Base-by-base conservation (phyloP, 2,113 vertebrate species). In the Stigmatopora nigra region DNA sequence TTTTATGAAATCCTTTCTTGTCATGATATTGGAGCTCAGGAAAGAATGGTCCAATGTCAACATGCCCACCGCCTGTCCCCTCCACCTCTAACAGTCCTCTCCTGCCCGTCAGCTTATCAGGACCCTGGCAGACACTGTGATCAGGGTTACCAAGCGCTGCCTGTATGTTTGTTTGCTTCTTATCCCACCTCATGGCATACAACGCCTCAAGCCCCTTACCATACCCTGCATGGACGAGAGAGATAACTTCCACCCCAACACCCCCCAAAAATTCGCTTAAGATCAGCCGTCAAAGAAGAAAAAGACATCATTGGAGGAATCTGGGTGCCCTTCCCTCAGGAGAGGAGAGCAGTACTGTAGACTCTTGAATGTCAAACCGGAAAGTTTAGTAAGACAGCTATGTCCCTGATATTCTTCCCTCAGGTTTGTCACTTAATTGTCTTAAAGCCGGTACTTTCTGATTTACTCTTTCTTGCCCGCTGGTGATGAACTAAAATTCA, bases 61-160 rank as follows among this genome's bases (percentile, higher is more conserved):
- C 67, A 65, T 75, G 46, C 56, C 64, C 80, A 74, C 65, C 63
- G 25, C 61, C 36, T 59, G 49, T 72, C 72, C 76, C 62, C 77
- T 71, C 66, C 71, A 75, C 80, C 77, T 74, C 75, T 76, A 20
- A 10, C 64, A 69, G 80, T 82, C 80, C 78, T 81, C 83, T 87
- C 72, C 75, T 80, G 79, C 73, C 84, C 79, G 78, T 83, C 80
- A 84, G 83, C 83, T 90, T 90, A 90, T 90, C 90, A 87, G 88
- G 76, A 68, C 78, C 71, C 76, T 75, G 78, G 80, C 85, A 91
- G 90, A 84, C 87, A 79, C 78, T 78, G 65, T 82, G 87, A 85
- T 82, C 83, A 45, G 71, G 72, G 86, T 82, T 87, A 83, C 85
- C 82, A 81, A 80, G 83, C 75, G 45, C 79, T 80, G 84, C 72